phyloP scores from a whole-genome alignment of 2,797 vertebrate genomes.

The Pampus argenteus region DNA sequence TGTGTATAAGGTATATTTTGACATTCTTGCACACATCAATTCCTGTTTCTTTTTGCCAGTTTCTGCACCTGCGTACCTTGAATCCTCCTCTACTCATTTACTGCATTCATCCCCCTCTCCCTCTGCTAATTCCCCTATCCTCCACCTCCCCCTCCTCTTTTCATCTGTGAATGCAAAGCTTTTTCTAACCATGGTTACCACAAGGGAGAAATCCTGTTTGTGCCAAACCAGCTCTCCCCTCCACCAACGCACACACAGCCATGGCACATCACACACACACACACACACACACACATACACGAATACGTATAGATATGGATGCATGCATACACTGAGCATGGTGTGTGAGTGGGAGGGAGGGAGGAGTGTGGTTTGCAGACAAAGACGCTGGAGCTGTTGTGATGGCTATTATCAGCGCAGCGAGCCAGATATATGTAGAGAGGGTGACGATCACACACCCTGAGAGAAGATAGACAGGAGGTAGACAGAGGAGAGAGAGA shows the following conservation, averaged over 20 bases:
- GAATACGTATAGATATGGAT: conserved; percentile 27
- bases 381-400: conserved; percentile 92
- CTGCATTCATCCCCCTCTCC: conserved; percentile 47
- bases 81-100: conserved; percentile 44
- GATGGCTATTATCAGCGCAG: conserved; percentile 94
- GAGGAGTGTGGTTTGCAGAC: conserved; percentile 89
- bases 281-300: conserved; percentile 8
- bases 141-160: conserved; percentile 50
- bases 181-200: conserved; percentile 73
- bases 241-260: conserved; percentile 45
- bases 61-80: conserved; percentile 32
- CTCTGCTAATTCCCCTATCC: conserved; percentile 42
- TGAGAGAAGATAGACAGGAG: conserved; percentile 69
- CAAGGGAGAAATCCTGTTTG: conserved; percentile 70
- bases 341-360: conserved; percentile 38
- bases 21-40: conserved; percentile 9
- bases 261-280: conserved; percentile 6
- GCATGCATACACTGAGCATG: conserved; percentile 42
- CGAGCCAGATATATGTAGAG: conserved; percentile 86
- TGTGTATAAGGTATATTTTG: not conserved
- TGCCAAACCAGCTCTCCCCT: conserved; percentile 55
- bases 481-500: conserved; percentile 62
- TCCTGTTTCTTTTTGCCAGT: conserved; percentile 9
- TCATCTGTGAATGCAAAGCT: conserved; percentile 62
- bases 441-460: conserved; percentile 65